Evolutionary conservation across 2,113 vertebrate species (phyloP).

Genomic region (Delphinus delphis): DNA sequence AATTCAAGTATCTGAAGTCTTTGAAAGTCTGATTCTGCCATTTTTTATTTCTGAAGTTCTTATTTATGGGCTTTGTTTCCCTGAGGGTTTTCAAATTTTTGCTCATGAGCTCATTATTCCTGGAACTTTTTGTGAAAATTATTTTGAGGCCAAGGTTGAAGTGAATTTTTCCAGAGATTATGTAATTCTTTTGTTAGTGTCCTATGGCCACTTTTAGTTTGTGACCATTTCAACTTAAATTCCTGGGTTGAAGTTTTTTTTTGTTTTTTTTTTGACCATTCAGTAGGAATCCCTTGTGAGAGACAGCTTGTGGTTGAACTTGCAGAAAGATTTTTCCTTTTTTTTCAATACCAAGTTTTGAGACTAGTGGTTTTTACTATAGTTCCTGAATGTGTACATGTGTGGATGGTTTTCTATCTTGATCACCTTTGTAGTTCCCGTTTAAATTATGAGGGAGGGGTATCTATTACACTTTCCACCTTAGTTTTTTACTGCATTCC

Average conservation of each 20-base stretch:
- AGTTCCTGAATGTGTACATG: not conserved
- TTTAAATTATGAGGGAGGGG: not conserved
- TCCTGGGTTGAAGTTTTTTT: not conserved
- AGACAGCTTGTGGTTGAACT: not conserved
- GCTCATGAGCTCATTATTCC: not conserved
- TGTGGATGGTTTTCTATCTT: not conserved
- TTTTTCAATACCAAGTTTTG: constrained; percentile 32
- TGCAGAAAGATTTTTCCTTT: constrained; percentile 4
- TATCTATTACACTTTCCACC: not conserved
- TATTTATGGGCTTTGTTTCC: constrained; percentile 12
- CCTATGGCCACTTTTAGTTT: constrained; percentile 31
- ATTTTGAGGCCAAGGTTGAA: constrained; percentile 37
- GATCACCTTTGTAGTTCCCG: not conserved
- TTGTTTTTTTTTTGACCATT: constrained; percentile 39
- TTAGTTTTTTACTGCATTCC: not conserved
- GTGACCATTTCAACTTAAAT: constrained; percentile 5
- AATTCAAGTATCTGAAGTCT: constrained; percentile 30
- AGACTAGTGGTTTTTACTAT: constrained; percentile 31
- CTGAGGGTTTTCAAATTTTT: constrained; percentile 44
- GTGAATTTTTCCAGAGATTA: constrained; percentile 46
- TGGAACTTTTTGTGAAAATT: not conserved
- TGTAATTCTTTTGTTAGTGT: constrained; percentile 27
- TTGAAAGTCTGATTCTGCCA: constrained; percentile 4
- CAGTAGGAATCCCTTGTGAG: not conserved
- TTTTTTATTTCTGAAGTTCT: constrained; percentile 16